Percentiles rank a stretch among this genome's conserved stretches.
Conservation (phyloP, 2,113 vertebrate species). For the Tenrec ecaudatus region DNA sequence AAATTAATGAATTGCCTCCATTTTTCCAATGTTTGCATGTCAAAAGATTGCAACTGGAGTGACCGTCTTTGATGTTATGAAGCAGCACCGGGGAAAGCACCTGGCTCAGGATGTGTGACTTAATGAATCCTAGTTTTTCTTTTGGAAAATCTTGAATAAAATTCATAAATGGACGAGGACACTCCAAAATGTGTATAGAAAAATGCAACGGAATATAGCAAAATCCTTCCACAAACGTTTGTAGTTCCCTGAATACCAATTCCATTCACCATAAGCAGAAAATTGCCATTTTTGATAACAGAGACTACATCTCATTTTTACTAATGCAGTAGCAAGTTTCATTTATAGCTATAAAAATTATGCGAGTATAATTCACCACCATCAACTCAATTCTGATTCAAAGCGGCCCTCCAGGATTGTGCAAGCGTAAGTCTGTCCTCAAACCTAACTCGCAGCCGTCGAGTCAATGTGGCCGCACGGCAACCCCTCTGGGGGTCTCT, state of each 20-base stretch:
- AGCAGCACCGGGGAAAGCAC: not conserved
- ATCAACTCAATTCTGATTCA: too few species aligned
- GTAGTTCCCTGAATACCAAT: too few species aligned
- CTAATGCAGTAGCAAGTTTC: not conserved
- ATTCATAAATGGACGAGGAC: not conserved
- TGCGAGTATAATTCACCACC: not conserved
- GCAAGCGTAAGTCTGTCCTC: too few species aligned
- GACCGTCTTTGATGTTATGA: not conserved
- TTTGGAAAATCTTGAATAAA: conserved; percentile 15
- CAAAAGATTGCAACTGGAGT: conserved; percentile 56
- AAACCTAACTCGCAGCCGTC: too few species aligned
- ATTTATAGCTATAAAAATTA: not conserved
- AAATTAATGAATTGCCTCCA: conserved; percentile 70
- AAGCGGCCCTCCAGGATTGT: too few species aligned
- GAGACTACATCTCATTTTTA: not conserved
- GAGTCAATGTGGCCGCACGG: too few species aligned
- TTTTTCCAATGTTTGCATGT: conserved; percentile 70
- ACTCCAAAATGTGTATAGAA: too few species aligned
- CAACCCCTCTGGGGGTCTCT: too few species aligned
- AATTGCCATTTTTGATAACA: conserved; percentile 40
- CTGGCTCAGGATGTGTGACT: not conserved
- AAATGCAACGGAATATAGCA: too few species aligned
- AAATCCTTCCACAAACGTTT: too few species aligned
- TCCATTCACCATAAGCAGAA: conserved; percentile 39
- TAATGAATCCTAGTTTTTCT: not conserved